Conservation (phyloP, 2,888 invertebrate genomes). For the Ethmia dodecea region DNA sequence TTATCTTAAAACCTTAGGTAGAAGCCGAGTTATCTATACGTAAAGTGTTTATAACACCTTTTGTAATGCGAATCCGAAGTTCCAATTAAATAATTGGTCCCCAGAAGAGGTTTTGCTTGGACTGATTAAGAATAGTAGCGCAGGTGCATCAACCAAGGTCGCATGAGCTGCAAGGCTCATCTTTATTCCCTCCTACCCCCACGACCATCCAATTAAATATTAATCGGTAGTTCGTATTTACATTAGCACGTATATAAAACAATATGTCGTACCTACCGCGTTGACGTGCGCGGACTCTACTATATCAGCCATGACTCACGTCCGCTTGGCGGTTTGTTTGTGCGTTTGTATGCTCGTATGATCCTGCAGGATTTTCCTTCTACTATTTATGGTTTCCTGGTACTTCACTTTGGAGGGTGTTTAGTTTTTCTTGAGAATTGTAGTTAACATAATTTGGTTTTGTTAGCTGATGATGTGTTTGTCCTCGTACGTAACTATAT, state of each 20-base stretch:
- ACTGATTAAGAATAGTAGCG: too few species aligned
- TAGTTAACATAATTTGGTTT: too few species aligned
- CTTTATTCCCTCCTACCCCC: slow-evolving; percentile 12
- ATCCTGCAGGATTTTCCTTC: slow-evolving; percentile 40
- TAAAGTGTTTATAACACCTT: too few species aligned
- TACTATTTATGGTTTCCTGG: slow-evolving; percentile 38
- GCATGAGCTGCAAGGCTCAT: too few species aligned
- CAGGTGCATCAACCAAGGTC: too few species aligned
- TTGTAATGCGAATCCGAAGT: too few species aligned
- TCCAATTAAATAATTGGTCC: too few species aligned
- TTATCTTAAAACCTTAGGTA: too few species aligned
- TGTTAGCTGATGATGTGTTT: too few species aligned
- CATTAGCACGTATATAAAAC: slow-evolving; percentile 20
- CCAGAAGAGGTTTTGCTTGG: too few species aligned
- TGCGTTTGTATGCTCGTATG: slow-evolving; percentile 19
- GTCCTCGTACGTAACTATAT: too few species aligned
- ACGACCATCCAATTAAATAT: slow-evolving; percentile 19
- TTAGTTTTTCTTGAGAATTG: background rate
- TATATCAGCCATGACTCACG: slow-evolving; percentile 13
- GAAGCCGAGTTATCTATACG: too few species aligned
- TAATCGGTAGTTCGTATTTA: slow-evolving; percentile 16
- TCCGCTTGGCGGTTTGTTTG: slow-evolving; percentile 20
- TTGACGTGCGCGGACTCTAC: slow-evolving; percentile 14
- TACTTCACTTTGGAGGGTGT: slow-evolving; percentile 18
- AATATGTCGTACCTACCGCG: slow-evolving; percentile 16